Evolutionary conservation across 2,797 vertebrate genomes (phyloP).

Genomic region (Sandelia bainsii): DNA sequence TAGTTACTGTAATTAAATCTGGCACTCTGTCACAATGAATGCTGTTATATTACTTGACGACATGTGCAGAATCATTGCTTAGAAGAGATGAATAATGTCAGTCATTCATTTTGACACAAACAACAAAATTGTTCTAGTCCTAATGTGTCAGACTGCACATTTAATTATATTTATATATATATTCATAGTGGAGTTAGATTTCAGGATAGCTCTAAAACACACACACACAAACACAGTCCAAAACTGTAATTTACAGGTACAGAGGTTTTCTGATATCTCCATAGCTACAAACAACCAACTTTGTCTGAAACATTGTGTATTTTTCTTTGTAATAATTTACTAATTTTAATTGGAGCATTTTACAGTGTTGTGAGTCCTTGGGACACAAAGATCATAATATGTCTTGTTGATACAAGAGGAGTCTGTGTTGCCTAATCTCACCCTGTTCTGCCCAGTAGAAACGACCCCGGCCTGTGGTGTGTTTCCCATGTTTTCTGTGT

Average conservation of each 20-base stretch:
- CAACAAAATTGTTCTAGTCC: constrained; percentile 16
- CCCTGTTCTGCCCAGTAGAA: constrained; percentile 10
- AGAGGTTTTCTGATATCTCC: background rate
- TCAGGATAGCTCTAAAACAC: background rate
- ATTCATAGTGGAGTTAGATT: too few species aligned
- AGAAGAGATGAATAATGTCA: constrained; percentile 44
- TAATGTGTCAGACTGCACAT: constrained; percentile 14
- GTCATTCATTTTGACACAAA: constrained; percentile 19
- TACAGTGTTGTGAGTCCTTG: background rate
- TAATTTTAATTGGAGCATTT: background rate
- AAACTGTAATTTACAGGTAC: background rate
- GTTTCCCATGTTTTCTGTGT: constrained; percentile 46
- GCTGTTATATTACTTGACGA: constrained; percentile 54
- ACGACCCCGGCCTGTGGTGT: constrained; percentile 8
- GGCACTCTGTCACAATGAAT: constrained; percentile 52
- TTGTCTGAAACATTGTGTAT: background rate
- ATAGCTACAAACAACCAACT: background rate
- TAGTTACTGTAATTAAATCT: constrained; percentile 68
- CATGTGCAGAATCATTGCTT: constrained; percentile 34
- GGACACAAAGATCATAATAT: constrained; percentile 10
- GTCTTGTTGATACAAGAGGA: constrained; percentile 8
- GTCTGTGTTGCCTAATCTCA: constrained; percentile 21
- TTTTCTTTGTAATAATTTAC: background rate
- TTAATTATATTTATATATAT: background rate
- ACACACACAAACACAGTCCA: background rate